A percentile compares a stretch with the other conserved stretches of the same genome.
These are phyloP conservation scores for Lagopus muta DNA, from an alignment of 2,113 vertebrate genomes.

Conservation along the genomic window DNA sequence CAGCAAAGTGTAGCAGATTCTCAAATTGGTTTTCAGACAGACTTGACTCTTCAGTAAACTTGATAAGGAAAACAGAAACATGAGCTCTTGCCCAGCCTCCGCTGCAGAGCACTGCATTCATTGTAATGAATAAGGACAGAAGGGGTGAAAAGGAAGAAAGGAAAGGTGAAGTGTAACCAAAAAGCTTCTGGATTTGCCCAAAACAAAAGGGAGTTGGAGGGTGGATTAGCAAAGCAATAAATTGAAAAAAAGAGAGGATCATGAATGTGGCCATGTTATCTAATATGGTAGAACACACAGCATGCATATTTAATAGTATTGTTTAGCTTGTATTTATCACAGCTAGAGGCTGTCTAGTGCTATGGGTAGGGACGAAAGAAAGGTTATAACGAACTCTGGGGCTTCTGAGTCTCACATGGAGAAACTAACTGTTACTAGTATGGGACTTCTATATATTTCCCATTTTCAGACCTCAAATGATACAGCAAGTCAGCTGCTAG, in stretches of 20 bases:
- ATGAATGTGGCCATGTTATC: background rate
- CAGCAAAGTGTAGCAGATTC: background rate
- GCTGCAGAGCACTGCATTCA: background rate
- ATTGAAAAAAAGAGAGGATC: background rate
- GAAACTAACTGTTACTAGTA: background rate
- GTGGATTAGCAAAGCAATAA: background rate
- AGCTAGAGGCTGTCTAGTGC: constrained; percentile 15
- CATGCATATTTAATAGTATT: constrained; percentile 40
- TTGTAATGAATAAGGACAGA: background rate
- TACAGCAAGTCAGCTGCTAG: background rate
- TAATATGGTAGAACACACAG: constrained; percentile 4
- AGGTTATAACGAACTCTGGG: background rate
- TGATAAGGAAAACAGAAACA: background rate
- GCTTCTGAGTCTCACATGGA: background rate
- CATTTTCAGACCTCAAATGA: background rate
- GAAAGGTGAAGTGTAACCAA: background rate
- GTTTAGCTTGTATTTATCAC: constrained; percentile 8
- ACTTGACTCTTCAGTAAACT: background rate
- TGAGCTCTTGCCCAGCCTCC: background rate
- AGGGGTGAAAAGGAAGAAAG: background rate
- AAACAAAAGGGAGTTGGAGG: background rate
- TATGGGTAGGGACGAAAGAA: background rate
- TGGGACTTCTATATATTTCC: background rate
- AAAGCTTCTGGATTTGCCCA: background rate
- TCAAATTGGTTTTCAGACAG: background rate